Percentiles rank a stretch among this genome's conserved stretches.
phyloP scores from a whole-genome alignment of 1,140 invertebrate genomes.

The Neodiprion pinetum region DNA sequence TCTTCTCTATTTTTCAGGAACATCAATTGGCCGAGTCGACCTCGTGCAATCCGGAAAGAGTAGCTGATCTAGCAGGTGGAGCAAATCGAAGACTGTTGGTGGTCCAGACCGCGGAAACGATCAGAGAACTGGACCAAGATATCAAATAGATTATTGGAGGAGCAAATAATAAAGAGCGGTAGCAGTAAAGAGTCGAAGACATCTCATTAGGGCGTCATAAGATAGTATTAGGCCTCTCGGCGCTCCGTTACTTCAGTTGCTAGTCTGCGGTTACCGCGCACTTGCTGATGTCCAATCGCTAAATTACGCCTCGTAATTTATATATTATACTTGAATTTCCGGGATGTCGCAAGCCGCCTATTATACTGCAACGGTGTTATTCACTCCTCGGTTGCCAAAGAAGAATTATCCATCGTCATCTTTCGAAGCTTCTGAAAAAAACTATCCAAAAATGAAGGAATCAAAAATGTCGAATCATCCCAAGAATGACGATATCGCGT shows the following conservation, averaged over 20 bases:
- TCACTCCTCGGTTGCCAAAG: not conserved
- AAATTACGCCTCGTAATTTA: slow-evolving; percentile 38
- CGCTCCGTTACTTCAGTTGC: not conserved
- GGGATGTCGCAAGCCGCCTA: slow-evolving; percentile 23
- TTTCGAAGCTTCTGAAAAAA: too few relatives aligned
- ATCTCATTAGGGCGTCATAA: slow-evolving; percentile 39
- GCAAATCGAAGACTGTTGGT: slow-evolving; percentile 18
- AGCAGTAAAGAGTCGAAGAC: slow-evolving; percentile 31
- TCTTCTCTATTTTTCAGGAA: too few relatives aligned
- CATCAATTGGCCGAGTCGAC: too few relatives aligned
- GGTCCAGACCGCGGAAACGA: slow-evolving; percentile 40
- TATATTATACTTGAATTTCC: slow-evolving; percentile 35
- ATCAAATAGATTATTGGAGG: slow-evolving; percentile 4
- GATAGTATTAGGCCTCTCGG: slow-evolving; percentile 19
- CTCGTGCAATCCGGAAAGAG: too few relatives aligned
- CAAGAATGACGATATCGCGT: too few relatives aligned
- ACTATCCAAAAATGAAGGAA: too few relatives aligned
- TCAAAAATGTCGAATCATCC: too few relatives aligned
- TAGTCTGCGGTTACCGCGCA: slow-evolving; percentile 12
- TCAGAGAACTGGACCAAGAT: not conserved
- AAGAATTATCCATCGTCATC: too few relatives aligned
- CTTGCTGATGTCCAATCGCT: slow-evolving; percentile 33
- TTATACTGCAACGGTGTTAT: slow-evolving; percentile 2
- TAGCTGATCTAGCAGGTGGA: too few relatives aligned
- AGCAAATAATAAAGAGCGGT: slow-evolving; percentile 42